Base-by-base conservation (phyloP, 2,888 invertebrate genomes). In the Cordilura impudica region DNA sequence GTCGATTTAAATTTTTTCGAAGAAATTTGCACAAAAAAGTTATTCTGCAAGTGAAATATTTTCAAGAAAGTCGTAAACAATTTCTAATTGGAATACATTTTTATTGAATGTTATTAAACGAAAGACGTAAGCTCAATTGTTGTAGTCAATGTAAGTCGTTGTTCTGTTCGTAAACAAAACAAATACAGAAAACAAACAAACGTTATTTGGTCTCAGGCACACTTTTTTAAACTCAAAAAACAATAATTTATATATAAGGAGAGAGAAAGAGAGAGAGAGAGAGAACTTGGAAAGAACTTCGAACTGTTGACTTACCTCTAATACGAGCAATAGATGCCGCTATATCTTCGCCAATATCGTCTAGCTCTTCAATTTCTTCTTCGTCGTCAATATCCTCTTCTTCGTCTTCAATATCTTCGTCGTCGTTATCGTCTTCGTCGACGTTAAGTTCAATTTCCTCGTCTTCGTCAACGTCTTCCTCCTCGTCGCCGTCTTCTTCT, bases 401-500 rank as follows among this genome's bases (percentile, higher is more conserved):
- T 35, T 82, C 83, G 77, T 83, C 83, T 23, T 81, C 83, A 58
- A 81, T 81, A 58, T 82, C 82, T 67, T 81, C 82, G 49, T 80
- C 76, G 45, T 78, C 78, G 60, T 85, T 82, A 81, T 86, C 87
- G 78, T 81, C 85, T 63, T 86, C 86, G 23, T 87, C 86, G 83
- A 86, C 86, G 73, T 84, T 83, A 76, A 85, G 83, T 72, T 86
- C 82, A 35, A 69, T 69, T 60, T 70, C 66, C 47, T 71, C 78
- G 70, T 74, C 79, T 54, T 70, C 75, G 19, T 78, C 75, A 63
- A 56, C 39, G 26, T 47, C 16, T 16, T 69, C 61, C 21, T 63
- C 58, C 4, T 84, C 84, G 69, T 84, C 84, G 70, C 85, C 86
- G 70, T 85, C 82, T 78, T 87, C 86, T 78, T 82, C 85, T 85